Conservation (phyloP, 1,140 invertebrate genomes). For the Lepidurus packardi region DNA sequence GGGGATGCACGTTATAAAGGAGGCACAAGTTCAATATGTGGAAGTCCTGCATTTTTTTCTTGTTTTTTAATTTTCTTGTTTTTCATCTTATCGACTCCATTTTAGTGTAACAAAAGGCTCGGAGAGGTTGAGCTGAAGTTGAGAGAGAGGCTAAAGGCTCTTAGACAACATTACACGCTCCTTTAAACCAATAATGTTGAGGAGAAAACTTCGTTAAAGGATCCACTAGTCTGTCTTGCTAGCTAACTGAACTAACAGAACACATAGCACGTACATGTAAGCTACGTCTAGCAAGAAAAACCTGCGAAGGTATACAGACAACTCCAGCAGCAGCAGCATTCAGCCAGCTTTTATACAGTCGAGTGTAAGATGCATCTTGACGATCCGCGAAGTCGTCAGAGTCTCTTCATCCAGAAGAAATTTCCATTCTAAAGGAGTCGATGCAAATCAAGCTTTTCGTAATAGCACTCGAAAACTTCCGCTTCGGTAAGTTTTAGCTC, state of each 20-base stretch:
- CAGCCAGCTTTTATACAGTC: not conserved
- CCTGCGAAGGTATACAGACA: too few relatives aligned
- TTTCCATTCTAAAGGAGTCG: conserved; percentile 16
- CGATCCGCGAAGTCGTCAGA: not conserved
- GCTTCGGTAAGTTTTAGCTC: not conserved
- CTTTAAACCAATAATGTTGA: conserved; percentile 20
- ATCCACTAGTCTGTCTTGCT: not conserved
- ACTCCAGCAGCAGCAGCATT: too few relatives aligned
- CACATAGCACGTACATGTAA: not conserved
- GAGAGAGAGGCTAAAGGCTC: not conserved
- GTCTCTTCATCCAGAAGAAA: not conserved
- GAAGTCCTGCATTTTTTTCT: not conserved
- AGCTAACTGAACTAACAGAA: not conserved
- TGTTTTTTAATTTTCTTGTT: not conserved
- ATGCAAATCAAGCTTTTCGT: not conserved
- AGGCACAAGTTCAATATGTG: not conserved
- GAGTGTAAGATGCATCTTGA: not conserved
- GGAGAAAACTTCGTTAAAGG: conserved; percentile 18
- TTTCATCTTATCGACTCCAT: too few relatives aligned
- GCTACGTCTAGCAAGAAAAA: not conserved
- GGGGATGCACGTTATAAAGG: not conserved
- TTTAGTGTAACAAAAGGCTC: not conserved
- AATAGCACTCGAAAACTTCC: not conserved
- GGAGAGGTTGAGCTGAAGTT: not conserved
- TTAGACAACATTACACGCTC: conserved; percentile 15